phyloP scores from a whole-genome alignment of 1,140 invertebrate species.

The Lithobius niger region DNA sequence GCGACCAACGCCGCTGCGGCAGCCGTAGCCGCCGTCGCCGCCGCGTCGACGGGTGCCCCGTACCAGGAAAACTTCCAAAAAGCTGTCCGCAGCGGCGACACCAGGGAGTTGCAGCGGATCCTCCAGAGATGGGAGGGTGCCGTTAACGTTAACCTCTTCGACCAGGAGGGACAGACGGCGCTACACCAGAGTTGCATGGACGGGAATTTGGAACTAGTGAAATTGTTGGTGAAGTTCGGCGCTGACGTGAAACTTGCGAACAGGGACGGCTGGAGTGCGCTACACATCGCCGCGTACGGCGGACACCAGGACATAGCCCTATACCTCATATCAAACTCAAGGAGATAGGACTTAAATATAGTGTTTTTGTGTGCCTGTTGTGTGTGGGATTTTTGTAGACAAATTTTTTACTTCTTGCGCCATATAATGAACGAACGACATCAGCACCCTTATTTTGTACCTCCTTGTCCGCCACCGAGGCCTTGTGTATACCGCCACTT shows the following conservation, averaged over 20 bases:
- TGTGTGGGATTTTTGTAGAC: no score
- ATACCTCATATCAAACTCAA: conserved; percentile 25
- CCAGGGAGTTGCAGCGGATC: conserved; percentile 28
- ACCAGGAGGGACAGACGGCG: conserved; percentile 37
- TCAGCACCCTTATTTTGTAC: no score
- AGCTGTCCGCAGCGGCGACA: conserved; percentile 31
- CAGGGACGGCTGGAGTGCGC: conserved; percentile 38
- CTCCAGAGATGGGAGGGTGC: conserved; percentile 30
- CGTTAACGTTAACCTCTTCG: conserved; percentile 34
- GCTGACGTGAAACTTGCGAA: conserved; percentile 37
- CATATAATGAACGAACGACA: no score
- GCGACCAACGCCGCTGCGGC: neutral
- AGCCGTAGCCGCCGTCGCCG: neutral
- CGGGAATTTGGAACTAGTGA: conserved; percentile 39
- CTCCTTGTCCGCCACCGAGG: no score
- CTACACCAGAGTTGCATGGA: conserved; percentile 37
- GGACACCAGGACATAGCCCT: conserved; percentile 36
- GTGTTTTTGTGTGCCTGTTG: no score
- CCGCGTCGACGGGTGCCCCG: neutral
- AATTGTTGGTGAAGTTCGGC: conserved; percentile 37
- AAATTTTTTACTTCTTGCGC: no score
- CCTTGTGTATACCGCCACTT: no score
- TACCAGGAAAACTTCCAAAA: conserved; percentile 30
- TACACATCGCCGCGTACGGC: conserved; percentile 38
- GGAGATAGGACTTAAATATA: no score